Evolutionary conservation across 2,797 vertebrate species (phyloP).

Genomic region (Myripristis jacobus): DNA sequence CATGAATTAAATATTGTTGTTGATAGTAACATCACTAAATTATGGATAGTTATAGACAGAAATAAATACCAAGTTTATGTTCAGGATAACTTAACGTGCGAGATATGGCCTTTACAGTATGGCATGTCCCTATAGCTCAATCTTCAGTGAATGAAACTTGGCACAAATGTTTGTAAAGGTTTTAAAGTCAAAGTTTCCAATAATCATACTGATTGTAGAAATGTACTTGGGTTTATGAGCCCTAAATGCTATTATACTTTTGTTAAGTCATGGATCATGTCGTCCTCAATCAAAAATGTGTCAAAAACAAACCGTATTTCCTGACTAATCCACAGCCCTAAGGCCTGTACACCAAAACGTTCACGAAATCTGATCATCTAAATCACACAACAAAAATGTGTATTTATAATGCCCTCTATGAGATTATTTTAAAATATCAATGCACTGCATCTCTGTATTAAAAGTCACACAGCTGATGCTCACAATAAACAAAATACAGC

Average conservation of each 20-base stretch:
- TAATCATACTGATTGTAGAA: constrained; percentile 17
- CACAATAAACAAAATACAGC: no score
- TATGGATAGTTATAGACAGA: constrained; percentile 21
- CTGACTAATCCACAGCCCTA: no score
- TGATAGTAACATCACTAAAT: no score
- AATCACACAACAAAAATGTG: no score
- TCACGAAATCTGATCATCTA: no score
- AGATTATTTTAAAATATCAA: no score
- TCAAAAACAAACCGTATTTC: constrained; percentile 5
- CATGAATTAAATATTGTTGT: no score
- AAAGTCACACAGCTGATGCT: no score
- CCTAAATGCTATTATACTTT: constrained; percentile 16
- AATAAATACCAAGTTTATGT: background rate
- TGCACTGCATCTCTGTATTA: no score
- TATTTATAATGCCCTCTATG: no score
- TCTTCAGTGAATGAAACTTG: constrained; percentile 46
- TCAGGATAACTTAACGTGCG: constrained; percentile 34
- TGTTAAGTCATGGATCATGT: constrained; percentile 9
- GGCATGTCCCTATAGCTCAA: constrained; percentile 36
- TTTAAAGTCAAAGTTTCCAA: constrained; percentile 34
- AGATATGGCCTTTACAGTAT: constrained; percentile 28
- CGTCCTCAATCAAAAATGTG: constrained; percentile 51
- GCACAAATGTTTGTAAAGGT: constrained; percentile 42
- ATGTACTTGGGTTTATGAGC: constrained; percentile 27
- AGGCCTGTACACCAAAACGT: no score